Conservation (phyloP, 1,140 invertebrate genomes). For the Drosophila pandora region DNA sequence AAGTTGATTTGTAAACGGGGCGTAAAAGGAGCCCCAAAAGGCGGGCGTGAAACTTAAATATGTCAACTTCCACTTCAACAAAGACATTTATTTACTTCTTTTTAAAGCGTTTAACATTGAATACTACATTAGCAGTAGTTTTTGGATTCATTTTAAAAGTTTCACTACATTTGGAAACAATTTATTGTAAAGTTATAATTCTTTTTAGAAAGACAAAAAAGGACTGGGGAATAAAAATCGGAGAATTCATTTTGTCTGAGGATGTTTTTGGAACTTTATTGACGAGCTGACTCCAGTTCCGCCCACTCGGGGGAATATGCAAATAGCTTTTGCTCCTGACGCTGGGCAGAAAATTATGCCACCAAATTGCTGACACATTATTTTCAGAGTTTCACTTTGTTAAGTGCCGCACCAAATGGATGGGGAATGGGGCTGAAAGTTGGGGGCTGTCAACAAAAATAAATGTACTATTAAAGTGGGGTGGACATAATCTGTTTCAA, state of each 20-base stretch:
- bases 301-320: conserved; percentile 40
- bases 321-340: conserved; percentile 32
- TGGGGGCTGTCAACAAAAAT: conserved; percentile 49
- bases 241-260: not conserved
- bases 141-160: too few species aligned
- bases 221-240: not conserved
- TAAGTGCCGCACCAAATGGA: conserved; percentile 41
- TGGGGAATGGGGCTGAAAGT: not conserved
- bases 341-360: conserved; percentile 38
- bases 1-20: not conserved
- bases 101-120: too few species aligned
- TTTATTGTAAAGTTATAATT: not conserved
- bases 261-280: conserved; percentile 12
- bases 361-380: conserved; percentile 68
- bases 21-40: not conserved
- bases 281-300: conserved; percentile 1
- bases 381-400: conserved; percentile 54
- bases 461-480: conserved; percentile 33
- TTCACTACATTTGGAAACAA: not conserved
- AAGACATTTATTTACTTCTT: too few species aligned
- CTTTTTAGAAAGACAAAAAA: not conserved
- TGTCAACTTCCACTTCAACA: too few species aligned
- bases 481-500: conserved; percentile 61
- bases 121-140: too few species aligned
- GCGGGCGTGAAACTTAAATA: too few species aligned